Evolutionary conservation across 2,113 vertebrate genomes (phyloP).

Genomic region (Prunella fulvescens): DNA sequence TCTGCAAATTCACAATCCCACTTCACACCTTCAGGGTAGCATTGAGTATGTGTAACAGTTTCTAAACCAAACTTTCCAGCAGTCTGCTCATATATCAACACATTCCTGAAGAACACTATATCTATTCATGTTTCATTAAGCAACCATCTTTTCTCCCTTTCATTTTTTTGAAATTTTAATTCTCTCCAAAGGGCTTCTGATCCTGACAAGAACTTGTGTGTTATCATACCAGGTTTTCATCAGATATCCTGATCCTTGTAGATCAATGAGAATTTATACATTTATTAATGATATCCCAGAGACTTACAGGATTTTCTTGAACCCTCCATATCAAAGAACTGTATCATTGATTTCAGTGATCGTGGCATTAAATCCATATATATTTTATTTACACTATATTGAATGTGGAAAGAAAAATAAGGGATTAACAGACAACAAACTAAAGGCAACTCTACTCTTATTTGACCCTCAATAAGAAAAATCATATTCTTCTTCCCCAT

Average conservation of each 20-base stretch:
- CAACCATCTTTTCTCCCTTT: not conserved
- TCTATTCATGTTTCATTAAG: not conserved
- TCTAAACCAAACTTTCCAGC: not conserved
- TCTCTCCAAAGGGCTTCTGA: not conserved
- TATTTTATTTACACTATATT: not conserved
- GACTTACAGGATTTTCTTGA: not conserved
- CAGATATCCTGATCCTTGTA: not conserved
- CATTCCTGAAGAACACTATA: not conserved
- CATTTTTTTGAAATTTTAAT: not conserved
- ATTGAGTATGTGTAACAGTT: not conserved
- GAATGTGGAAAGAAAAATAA: not conserved
- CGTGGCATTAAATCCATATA: not conserved
- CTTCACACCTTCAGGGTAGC: not conserved
- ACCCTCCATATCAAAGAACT: not conserved
- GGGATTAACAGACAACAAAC: not conserved
- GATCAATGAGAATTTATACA: not conserved
- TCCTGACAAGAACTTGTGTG: not conserved
- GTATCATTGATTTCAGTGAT: not conserved
- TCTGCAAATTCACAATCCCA: not conserved
- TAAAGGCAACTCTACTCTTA: not conserved
- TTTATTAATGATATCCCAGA: not conserved
- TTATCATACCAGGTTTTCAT: not conserved
- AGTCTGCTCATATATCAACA: not conserved
- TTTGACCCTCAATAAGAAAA: not conserved
- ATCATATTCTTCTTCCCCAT: not conserved